These are phyloP conservation scores for Polydrusus cervinus DNA, from an alignment of 2,888 invertebrate species.

Conservation along the genomic window DNA sequence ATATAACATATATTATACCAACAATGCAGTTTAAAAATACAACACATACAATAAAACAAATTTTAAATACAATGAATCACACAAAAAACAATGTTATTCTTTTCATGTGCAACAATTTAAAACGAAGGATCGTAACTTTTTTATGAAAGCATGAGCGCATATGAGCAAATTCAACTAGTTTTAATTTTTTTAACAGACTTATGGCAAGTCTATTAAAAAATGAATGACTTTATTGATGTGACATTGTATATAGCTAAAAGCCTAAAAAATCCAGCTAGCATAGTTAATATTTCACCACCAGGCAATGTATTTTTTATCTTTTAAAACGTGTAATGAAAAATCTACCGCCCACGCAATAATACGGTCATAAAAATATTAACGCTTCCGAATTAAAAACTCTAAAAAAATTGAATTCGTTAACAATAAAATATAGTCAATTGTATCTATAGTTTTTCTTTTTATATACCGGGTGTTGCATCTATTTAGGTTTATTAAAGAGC, in stretches of 20 bases:
- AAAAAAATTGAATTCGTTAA: no score
- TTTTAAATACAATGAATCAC: no score
- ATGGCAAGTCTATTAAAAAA: conserved; percentile 6
- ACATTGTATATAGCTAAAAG: conserved; percentile 5
- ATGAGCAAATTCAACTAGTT: not conserved
- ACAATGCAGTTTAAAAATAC: no score
- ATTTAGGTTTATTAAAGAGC: no score
- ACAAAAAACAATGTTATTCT: not conserved
- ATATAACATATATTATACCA: no score
- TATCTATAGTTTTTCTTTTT: no score
- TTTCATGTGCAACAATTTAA: not conserved
- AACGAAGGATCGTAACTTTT: not conserved
- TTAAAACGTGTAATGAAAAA: not conserved
- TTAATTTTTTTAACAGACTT: conserved; percentile 3
- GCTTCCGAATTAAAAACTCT: no score
- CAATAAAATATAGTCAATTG: no score
- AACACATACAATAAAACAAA: no score
- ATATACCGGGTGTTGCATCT: no score
- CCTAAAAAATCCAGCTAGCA: not conserved
- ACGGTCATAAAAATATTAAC: no score
- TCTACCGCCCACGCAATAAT: not conserved
- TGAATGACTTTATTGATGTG: conserved; percentile 6
- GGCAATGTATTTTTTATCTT: not conserved
- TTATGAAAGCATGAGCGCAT: not conserved
- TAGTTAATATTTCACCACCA: not conserved